Evolutionary conservation across 2,113 vertebrate species (phyloP).

Genomic region (Bubo blakistoni): DNA sequence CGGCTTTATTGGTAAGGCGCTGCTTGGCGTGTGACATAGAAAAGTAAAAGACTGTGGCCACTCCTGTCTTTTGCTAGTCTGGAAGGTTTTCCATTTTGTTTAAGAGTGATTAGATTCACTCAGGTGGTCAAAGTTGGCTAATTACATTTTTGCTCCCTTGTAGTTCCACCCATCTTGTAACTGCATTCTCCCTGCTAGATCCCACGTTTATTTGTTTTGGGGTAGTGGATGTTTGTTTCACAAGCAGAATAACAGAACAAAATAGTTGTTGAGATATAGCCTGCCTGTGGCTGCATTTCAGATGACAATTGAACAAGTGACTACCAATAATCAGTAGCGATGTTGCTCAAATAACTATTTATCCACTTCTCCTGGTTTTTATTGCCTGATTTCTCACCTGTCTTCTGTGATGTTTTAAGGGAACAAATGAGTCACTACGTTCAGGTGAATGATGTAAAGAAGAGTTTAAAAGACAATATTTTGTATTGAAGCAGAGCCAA

Average conservation of each 20-base stretch:
- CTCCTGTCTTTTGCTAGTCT: not conserved
- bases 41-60: not conserved
- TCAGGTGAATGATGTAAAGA: not conserved
- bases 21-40: not conserved
- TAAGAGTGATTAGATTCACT: not conserved
- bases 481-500: not conserved
- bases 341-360: not conserved
- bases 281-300: not conserved
- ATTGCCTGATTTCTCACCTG: not conserved
- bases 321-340: not conserved
- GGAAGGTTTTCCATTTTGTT: not conserved
- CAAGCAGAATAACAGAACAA: not conserved
- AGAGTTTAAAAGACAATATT: not conserved
- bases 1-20: not conserved
- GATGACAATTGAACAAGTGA: not conserved
- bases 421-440: not conserved
- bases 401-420: not conserved
- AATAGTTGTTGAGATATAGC: not conserved
- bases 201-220: not conserved
- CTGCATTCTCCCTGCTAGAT: not conserved
- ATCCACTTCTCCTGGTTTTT: not conserved
- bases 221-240: not conserved
- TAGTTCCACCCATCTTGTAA: not conserved
- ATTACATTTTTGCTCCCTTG: not conserved
- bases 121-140: not conserved